A percentile compares a stretch with the other conserved stretches of the same genome.
phyloP scores from a whole-genome alignment of 2,113 vertebrate genomes.

The Tympanuchus pallidicinctus region DNA sequence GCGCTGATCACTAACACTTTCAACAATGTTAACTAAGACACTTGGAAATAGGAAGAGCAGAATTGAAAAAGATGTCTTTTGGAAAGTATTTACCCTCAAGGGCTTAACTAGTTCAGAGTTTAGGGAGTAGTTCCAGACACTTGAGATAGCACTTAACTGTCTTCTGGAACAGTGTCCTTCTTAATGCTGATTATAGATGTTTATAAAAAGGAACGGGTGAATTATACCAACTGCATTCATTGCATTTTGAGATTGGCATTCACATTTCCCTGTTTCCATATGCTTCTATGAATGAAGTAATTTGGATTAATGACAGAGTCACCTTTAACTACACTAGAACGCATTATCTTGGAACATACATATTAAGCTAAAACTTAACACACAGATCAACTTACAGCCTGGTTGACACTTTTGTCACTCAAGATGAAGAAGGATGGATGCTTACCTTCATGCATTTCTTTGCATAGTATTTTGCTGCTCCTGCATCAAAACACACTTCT shows the following conservation, averaged over 20 bases:
- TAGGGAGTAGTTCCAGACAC: neutral
- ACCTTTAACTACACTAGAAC: neutral
- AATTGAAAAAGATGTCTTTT: neutral
- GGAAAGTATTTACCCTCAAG: neutral
- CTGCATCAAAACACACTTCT: neutral
- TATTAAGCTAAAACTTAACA: constrained; percentile 10
- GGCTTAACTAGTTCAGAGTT: neutral
- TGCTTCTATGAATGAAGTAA: neutral
- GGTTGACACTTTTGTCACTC: neutral
- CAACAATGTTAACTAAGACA: neutral
- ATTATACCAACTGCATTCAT: neutral
- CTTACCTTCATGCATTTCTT: neutral
- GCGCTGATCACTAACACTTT: neutral
- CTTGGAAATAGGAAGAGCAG: neutral
- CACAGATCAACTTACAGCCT: neutral
- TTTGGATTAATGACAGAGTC: constrained; percentile 6
- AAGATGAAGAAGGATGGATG: neutral
- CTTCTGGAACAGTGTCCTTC: neutral
- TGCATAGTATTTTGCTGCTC: neutral
- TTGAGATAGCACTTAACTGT: neutral
- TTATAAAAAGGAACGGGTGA: neutral
- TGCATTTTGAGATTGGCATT: neutral
- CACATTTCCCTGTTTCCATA: neutral
- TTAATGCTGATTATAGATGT: neutral
- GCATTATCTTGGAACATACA: constrained; percentile 10